Conservation (phyloP, 2,797 vertebrate species). For the Phylloscopus collybita region DNA sequence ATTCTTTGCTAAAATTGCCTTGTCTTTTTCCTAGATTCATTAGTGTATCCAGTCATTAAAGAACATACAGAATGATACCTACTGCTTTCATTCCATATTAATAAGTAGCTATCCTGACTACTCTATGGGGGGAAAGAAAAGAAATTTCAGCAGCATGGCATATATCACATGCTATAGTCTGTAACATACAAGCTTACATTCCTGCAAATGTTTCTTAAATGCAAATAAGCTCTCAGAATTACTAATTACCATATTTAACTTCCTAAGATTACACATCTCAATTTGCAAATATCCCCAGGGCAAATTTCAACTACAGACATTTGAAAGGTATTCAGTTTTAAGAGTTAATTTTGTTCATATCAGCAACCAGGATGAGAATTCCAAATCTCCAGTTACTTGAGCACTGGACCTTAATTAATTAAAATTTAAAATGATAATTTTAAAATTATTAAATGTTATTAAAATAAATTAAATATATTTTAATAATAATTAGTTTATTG, state of each 20-base stretch:
- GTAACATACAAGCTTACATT: background rate
- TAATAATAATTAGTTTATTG: background rate
- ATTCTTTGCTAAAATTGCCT: background rate
- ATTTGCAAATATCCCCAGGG: background rate
- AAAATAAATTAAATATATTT: background rate
- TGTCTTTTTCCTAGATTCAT: background rate
- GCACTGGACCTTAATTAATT: background rate
- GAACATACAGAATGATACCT: background rate
- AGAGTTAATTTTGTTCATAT: background rate
- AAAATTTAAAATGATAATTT: background rate
- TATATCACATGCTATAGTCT: background rate
- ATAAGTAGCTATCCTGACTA: background rate
- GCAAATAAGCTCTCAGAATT: background rate
- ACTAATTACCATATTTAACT: background rate
- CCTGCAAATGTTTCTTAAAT: background rate
- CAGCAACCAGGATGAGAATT: background rate
- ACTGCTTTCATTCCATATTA: background rate
- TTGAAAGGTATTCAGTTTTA: background rate
- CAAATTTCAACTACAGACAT: background rate
- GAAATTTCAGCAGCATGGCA: background rate
- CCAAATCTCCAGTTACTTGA: background rate
- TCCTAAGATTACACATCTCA: background rate
- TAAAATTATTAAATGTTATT: background rate
- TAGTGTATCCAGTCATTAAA: background rate
- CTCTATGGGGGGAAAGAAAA: background rate